Base-by-base conservation (phyloP, 2,113 vertebrate genomes). In the Formicarius rufipectus region DNA sequence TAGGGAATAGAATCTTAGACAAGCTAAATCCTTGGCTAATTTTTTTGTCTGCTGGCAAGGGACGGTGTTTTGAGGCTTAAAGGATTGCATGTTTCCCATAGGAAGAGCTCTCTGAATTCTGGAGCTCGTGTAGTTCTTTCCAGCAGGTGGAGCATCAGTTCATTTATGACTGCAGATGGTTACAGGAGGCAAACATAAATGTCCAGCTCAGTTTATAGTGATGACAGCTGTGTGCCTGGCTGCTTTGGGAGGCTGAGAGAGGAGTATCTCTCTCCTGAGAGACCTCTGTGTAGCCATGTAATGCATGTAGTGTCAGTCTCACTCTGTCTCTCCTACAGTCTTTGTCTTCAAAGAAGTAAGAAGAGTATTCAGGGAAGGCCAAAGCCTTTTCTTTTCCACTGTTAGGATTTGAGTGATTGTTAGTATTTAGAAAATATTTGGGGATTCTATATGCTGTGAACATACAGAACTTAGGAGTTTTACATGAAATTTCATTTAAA, bases 61-160 rank as follows among this genome's bases (percentile, higher is more conserved):
- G 44, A 5, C 23, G 45, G 8, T 63, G 40, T 53, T 75, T 56
- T 33, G 53, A 53, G 71, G 37, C 58, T 25, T 27, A 27, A 82
- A 11, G 58, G 50, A 24, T 74, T 75, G 24, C 28, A 10, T 89
- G 56, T 75, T 88, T 40, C 40, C 40, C 16, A 0, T 1, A 33
- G 33, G 24, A 67, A 14, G 80, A 67, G 14, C 30, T 35, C 42
- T 21, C 39, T 72, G 84, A 44, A 31, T 42, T 3, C 39, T 37
- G 25, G 68, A 84, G 66, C 58, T 82, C n/a, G 0, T 10, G 5
- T 37, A 39, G n/a, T 42, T 74, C 69, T 75, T 81, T 87, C 96
- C 96, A 96, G 95, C 93, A 97, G 96, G 76, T 93, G 96, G 96
- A 96, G 96, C 91, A 87, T 83, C 68, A 79, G 81, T 53, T 89